Conservation (phyloP, 2,113 vertebrate genomes). For the Hippocampus mohnikei region DNA sequence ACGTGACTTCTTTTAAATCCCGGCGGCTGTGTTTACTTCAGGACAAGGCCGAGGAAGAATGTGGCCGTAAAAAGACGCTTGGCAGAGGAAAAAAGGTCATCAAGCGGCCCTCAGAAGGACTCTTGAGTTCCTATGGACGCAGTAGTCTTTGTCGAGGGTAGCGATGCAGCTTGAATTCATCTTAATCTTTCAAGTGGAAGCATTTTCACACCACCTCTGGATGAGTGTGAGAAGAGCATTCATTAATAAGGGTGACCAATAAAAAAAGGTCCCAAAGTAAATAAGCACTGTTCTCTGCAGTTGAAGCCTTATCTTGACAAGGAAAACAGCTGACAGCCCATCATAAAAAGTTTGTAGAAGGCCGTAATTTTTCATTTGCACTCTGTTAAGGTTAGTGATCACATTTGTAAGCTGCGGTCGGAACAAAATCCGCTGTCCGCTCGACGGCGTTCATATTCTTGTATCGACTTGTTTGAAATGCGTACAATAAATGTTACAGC, state of each 20-base stretch:
- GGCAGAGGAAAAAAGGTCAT: background rate
- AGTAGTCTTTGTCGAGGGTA: background rate
- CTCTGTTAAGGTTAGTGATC: background rate
- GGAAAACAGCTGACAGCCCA: constrained; percentile 14
- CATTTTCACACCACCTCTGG: constrained; percentile 2
- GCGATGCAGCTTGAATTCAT: no score
- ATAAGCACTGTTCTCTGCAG: constrained; percentile 6
- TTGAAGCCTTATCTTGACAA: constrained; percentile 12
- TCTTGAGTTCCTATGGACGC: background rate
- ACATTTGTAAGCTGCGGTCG: background rate
- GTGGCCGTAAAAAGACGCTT: background rate
- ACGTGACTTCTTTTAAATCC: background rate
- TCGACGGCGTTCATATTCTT: background rate
- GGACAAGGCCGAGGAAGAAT: background rate
- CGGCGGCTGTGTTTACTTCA: background rate
- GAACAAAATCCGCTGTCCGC: background rate
- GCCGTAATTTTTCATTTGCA: background rate
- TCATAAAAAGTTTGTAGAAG: background rate
- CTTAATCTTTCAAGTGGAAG: background rate
- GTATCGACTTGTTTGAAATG: background rate
- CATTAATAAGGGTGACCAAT: constrained; percentile 9
- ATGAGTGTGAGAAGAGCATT: background rate
- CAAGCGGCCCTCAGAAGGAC: background rate
- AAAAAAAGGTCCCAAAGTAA: constrained; percentile 21
- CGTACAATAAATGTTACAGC: background rate